A percentile compares a stretch with the other conserved stretches of the same genome.
Evolutionary conservation across 2,113 vertebrate genomes (phyloP).

Genomic region (Lophius piscatorius): DNA sequence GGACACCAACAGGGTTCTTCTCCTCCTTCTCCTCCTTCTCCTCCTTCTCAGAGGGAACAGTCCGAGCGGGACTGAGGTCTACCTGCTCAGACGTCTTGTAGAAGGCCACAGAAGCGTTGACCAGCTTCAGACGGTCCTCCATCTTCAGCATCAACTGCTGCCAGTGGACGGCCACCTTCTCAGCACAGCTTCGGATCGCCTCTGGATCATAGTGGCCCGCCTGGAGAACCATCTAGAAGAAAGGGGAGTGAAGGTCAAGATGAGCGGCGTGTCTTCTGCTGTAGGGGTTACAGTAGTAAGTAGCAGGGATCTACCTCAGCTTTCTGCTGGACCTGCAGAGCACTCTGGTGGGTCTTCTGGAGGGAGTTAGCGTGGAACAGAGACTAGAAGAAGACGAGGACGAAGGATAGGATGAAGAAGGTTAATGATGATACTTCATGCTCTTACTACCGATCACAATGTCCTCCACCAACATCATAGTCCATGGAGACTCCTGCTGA

Average conservation of each 20-base stretch:
- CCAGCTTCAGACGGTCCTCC: constrained; percentile 97
- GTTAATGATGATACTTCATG: no score
- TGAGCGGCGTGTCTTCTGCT: not conserved
- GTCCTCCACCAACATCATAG: no score
- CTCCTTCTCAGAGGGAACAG: no score
- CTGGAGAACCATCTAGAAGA: constrained; percentile 84
- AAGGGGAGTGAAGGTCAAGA: not conserved
- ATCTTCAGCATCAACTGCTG: constrained; percentile 99
- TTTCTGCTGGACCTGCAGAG: constrained; percentile 97
- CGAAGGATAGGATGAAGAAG: no score
- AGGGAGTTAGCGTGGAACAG: constrained; percentile 98
- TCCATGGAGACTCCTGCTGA: no score
- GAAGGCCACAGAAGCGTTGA: constrained; percentile 97
- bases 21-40: no score
- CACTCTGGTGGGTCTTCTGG: constrained; percentile 98
- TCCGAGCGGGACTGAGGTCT: no score
- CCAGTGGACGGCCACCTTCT: constrained; percentile 97
- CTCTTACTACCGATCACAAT: no score
- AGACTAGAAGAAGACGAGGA: constrained; percentile 80
- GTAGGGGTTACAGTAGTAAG: not conserved
- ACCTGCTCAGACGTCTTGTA: constrained; percentile 99
- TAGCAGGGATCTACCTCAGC: constrained; percentile 80
- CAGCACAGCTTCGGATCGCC: constrained; percentile 91
- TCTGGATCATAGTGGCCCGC: constrained; percentile 94
- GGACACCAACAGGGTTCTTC: no score